Base-by-base conservation (phyloP, 2,888 invertebrate species). In the Leuctra nigra region DNA sequence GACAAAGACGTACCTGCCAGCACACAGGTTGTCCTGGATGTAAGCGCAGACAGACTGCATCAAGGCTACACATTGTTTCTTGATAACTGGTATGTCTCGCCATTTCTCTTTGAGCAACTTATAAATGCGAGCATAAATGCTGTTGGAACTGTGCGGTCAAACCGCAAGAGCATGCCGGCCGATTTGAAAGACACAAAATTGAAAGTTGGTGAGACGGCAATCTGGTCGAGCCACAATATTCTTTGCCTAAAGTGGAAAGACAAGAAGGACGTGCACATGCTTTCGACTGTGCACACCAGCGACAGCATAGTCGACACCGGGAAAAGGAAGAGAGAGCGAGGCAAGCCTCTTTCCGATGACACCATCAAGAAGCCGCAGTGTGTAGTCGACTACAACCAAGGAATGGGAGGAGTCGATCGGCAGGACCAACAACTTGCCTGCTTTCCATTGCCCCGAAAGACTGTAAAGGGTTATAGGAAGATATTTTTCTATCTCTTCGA, bases 1-100 rank as follows among this genome's bases (percentile, higher is more conserved):
- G 41, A 36, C 39, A 23, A 16, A 16, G 39, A 29, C 16, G 4
- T 55, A 13, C n/a, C 48, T 13, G 29, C 47, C 41, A 54, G 53
- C 36, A 39, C 22, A 29, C 33, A 33, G 20, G 44, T 57, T 24
- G 53, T 57, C 11, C 29, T 53, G 9, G 29, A 18, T 18, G 20
- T 23, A 36, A 20, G 16, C 14, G 16, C 23, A 14, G 18, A 46
- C n/a, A 22, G 14, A 7, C 24, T 25, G n/a, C 11, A 44, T 13
- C 13, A 35, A 2, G 46, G 16, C 35, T 48, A 55, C 35, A 47
- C 48, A 18, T 16, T 47, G 25, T 25, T 24, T 20, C 35, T 55
- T 11, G 55, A 55, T 46, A 55, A 55, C 47, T 55, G 55, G 55
- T 55, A 55, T 24, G 35, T 33, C 14, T 48, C 48, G 16, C 55